A percentile compares a stretch with the other conserved stretches of the same genome.
phyloP scores from a whole-genome alignment of 2,888 invertebrate genomes.

The Ochropleura leucogaster region DNA sequence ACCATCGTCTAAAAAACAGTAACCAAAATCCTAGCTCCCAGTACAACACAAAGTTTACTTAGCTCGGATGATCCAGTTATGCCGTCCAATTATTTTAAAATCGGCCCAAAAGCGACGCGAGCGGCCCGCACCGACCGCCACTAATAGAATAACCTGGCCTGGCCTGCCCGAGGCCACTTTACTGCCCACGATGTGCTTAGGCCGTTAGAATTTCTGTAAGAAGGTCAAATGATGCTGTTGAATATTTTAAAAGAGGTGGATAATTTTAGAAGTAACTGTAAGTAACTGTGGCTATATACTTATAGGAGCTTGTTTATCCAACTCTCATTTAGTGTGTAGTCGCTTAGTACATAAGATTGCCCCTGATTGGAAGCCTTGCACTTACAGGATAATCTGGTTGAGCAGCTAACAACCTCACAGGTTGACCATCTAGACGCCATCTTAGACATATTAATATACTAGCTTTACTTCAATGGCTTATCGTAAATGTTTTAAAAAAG shows the following conservation, averaged over 20 bases:
- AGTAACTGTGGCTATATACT: neutral
- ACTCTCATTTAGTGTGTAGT: no score
- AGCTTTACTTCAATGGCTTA: no score
- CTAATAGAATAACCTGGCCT: constrained; percentile 73
- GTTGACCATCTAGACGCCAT: no score
- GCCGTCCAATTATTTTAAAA: constrained; percentile 80
- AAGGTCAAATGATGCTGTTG: constrained; percentile 37
- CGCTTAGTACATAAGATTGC: no score
- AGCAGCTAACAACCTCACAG: no score
- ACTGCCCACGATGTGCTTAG: constrained; percentile 52
- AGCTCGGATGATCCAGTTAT: constrained; percentile 73
- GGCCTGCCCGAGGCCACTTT: constrained; percentile 50
- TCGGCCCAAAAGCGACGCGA: constrained; percentile 69
- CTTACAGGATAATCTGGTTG: no score
- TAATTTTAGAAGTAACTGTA: neutral
- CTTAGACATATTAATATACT: no score
- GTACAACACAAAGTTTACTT: constrained; percentile 52
- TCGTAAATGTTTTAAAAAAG: no score
- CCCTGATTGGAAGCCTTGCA: no score
- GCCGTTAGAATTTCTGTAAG: constrained; percentile 23
- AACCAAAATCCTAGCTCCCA: constrained; percentile 39
- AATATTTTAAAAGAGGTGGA: constrained; percentile 31
- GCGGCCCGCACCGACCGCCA: constrained; percentile 58
- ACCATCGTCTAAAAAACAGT: neutral
- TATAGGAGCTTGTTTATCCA: neutral